Conservation (phyloP, 53 echinoderm and acorn worm species). For the Patiria pectinifera region DNA sequence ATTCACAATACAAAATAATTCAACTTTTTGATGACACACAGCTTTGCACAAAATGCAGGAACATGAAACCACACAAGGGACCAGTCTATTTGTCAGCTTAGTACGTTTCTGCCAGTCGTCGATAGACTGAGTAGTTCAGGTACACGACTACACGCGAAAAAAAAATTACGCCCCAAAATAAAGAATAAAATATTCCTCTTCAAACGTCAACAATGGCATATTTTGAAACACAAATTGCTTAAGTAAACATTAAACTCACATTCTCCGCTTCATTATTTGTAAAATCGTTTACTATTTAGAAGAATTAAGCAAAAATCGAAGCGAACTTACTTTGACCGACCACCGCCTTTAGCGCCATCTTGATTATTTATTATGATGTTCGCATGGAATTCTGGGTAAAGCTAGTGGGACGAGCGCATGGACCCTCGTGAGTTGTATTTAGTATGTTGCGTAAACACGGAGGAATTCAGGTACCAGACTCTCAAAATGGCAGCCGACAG, state of each 20-base stretch:
- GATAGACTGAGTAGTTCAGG: no score
- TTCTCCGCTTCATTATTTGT: not conserved
- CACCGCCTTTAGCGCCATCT: conserved; percentile 97
- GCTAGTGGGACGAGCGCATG: not conserved
- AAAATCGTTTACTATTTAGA: not conserved
- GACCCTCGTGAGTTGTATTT: not conserved
- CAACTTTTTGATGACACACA: no score
- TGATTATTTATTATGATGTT: conserved; percentile 44
- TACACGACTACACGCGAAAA: not conserved
- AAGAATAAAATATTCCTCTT: not conserved
- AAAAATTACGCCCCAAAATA: not conserved
- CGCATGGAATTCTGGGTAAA: conserved; percentile 63
- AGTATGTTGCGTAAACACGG: not conserved
- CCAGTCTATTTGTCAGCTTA: no score
- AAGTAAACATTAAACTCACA: not conserved
- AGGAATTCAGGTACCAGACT: conserved; percentile 2
- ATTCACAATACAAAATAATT: no score
- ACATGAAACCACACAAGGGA: no score
- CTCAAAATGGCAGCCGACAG: conserved; percentile 80
- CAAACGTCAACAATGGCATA: not conserved
- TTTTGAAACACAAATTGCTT: not conserved
- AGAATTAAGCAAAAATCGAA: not conserved
- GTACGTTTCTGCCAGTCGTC: no score
- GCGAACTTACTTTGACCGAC: conserved; percentile 91
- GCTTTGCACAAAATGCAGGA: no score